Base-by-base conservation (phyloP, 2,888 invertebrate species). In the Phortica okadai region DNA sequence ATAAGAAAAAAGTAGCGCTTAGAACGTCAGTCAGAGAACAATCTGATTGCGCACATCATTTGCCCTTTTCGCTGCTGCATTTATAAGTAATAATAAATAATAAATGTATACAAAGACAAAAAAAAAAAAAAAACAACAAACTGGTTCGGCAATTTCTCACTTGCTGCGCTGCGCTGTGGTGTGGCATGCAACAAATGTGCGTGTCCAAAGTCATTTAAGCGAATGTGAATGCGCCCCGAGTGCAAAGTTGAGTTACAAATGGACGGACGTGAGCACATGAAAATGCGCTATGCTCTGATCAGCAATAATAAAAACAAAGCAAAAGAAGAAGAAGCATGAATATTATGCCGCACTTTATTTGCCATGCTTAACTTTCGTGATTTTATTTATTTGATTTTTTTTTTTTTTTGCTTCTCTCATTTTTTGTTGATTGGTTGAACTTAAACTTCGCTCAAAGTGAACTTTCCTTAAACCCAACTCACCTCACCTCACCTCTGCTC, bases 231-330 rank as follows among this genome's bases (percentile, higher is more conserved):
- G 14, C 73, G 82, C 79, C 78, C 69, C 64, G 85, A 85, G 85
- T 85, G 88, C 88, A 85, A 88, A 85, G 85, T 87, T 88, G 88
- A 88, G 84, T 83, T 82, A 83, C 82, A 85, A 85, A 84, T 83
- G 82, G 80, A 83, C 76, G 81, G 74, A 78, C 33, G 74, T 21
- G 41, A 16, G 16, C 21, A 21, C 21, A 21, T 21, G 21, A 21
- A 21, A 21, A 21, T 21, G 21, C 21, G 21, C 21, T 21, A 21
- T 21, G 21, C 21, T 21, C 21, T 21, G 21, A 21, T 21, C 21
- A 21, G 21, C 73, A 21, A 41, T 11, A 64, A 14, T 64, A 62
- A 75, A 66, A 58, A 33, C 25, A 50, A 0, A 56, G 59, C 41
- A 44, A 45, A 59, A 77, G 80, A 76, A 76, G 77, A 77, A 77